phyloP scores from a whole-genome alignment of 1,140 invertebrate genomes.

The Caenorhabditis tropicalis region DNA sequence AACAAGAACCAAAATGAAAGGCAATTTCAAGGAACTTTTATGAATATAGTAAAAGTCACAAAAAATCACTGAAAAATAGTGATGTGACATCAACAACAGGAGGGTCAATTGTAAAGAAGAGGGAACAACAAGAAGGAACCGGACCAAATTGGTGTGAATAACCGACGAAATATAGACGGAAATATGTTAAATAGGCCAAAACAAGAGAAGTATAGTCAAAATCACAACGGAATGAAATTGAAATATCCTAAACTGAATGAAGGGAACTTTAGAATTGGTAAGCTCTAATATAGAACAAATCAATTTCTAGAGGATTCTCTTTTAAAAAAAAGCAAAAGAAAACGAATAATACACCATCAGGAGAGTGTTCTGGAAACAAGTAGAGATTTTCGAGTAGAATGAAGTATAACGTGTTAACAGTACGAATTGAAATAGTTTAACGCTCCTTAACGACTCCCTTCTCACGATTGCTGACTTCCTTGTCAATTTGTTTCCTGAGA shows the following conservation, averaged over 20 bases:
- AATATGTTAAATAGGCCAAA: neutral
- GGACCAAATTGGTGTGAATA: neutral
- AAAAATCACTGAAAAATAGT: neutral
- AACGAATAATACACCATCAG: neutral
- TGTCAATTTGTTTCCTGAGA: conserved; percentile 82
- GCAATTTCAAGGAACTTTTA: neutral
- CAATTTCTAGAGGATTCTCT: neutral
- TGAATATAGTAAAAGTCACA: neutral
- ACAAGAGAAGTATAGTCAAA: conserved; percentile 27
- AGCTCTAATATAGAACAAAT: neutral
- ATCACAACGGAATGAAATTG: conserved; percentile 32
- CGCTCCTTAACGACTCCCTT: conserved; percentile 52
- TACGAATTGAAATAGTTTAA: neutral
- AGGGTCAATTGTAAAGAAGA: neutral
- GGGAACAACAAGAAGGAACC: neutral
- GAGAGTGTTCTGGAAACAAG: neutral
- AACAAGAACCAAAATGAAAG: neutral
- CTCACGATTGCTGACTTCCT: conserved; percentile 60
- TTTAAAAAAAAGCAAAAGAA: neutral
- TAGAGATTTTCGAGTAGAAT: neutral
- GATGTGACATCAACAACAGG: neutral
- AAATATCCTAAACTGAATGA: conserved; percentile 35
- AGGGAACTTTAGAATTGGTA: neutral
- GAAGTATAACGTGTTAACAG: neutral
- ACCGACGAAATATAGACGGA: neutral